Base-by-base conservation (phyloP, 2,888 invertebrate species). In the Gymnocheta viridis region DNA sequence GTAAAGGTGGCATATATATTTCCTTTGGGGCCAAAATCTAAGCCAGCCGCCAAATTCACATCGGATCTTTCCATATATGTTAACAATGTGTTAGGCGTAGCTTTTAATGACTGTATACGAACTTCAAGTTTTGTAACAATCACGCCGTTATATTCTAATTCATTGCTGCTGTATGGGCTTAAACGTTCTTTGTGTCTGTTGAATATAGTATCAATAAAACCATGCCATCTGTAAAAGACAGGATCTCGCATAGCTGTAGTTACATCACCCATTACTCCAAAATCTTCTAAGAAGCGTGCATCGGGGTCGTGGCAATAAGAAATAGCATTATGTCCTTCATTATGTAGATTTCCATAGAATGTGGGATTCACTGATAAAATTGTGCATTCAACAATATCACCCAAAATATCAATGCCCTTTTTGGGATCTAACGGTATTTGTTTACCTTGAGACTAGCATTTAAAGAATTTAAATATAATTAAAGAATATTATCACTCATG, bases 161-260 rank as follows among this genome's bases (percentile, higher is more conserved):
- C 93, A 24, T 91, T 88, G 1, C 87, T 87, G 0, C 89, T 92
- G 88, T 96, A 96, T 10, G 93, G 91, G 0, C 93, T 92, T 54
- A 95, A 88, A 6, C 93, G 93, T 6, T 92, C 91, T 90, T 97
- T 97, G 91, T 94, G 94, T 86, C 94, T 94, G 86, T 95, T 94
- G 93, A 96, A 97, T 35, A 96, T 91, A 84, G 94, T 94, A 87
- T 97, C 96, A 60, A 97, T 93, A 90, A 94, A 96, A 0, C 95
- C 94, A 89, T 97, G 97, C 96, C 96, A 96, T 89, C 96, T 94
- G 92, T 96, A 97, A 93, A 97, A 97, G 84, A 96, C 93, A 0
- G 97, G 97, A 91, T 97, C 97, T 62, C 97, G 93, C 96, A 97
- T 96, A 0, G 96, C 96, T 0, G 96, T 96, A 0, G 96, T 94